A percentile compares a stretch with the other conserved stretches of the same genome.
Conservation (phyloP, 2,113 vertebrate species). For the Trichomycterus rosablanca region DNA sequence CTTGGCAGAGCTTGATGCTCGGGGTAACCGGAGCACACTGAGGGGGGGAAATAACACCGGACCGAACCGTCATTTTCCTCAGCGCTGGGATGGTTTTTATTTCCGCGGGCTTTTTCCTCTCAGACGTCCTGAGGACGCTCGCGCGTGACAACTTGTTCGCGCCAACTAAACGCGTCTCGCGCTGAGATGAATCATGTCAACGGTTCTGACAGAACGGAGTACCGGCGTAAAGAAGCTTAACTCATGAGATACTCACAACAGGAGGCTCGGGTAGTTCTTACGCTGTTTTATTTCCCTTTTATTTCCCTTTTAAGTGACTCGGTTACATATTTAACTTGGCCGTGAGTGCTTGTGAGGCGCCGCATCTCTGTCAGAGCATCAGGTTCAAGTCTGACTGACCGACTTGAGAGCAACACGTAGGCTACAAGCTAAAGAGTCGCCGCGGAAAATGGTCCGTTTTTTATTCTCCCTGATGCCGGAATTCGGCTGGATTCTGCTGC, state of each 20-base stretch:
- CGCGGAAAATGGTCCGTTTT: conserved; percentile 44
- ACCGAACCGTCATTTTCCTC: too few relatives aligned
- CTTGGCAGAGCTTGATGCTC: conserved; percentile 13
- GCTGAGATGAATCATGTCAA: background rate
- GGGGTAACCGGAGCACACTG: background rate
- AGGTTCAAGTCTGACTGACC: background rate
- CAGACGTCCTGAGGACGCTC: conserved; percentile 1
- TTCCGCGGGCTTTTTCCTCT: background rate
- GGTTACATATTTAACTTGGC: too few relatives aligned
- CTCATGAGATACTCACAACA: background rate
- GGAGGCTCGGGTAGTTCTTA: background rate
- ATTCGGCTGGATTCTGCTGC: conserved; percentile 64
- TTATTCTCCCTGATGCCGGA: conserved; percentile 53
- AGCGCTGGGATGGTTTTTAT: background rate
- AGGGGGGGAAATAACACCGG: background rate
- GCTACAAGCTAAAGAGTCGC: conserved; percentile 32
- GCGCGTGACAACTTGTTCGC: background rate
- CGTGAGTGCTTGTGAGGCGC: conserved; percentile 8
- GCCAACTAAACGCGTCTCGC: background rate
- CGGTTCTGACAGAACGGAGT: conserved; percentile 1
- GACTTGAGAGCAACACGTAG: conserved; percentile 66
- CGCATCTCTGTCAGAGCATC: conserved; percentile 5
- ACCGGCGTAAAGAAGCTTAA: background rate
- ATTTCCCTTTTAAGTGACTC: background rate
- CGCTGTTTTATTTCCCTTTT: background rate